phyloP scores from a whole-genome alignment of 2,113 vertebrate genomes.

The Oryzias celebensis region DNA sequence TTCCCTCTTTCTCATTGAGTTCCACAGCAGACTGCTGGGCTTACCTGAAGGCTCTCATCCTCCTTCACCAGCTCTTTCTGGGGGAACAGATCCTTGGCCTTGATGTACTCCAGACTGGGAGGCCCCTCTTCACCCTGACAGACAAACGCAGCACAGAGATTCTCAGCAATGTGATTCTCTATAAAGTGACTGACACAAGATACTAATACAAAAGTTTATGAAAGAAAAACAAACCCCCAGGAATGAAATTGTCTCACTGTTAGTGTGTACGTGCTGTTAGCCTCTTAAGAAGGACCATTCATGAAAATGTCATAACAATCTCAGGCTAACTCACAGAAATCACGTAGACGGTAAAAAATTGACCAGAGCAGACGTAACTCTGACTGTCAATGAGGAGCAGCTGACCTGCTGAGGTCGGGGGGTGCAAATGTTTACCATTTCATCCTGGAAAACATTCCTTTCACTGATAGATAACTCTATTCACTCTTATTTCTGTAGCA shows the following conservation, averaged over 20 bases:
- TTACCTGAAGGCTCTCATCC: constrained; percentile 94
- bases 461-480: background rate
- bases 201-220: background rate
- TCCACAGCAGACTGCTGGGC: background rate
- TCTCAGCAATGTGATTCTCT: background rate
- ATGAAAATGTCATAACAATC: constrained; percentile 33
- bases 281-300: background rate
- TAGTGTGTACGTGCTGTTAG: too few species aligned
- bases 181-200: background rate
- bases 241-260: too few species aligned
- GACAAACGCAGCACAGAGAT: constrained; percentile 26
- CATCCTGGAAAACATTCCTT: background rate
- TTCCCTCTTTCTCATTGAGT: too few species aligned
- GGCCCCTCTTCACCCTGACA: constrained; percentile 96
- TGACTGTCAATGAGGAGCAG: background rate
- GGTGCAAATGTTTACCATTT: background rate
- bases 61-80: constrained; percentile 97
- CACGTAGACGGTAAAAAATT: constrained; percentile 69
- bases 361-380: constrained; percentile 43
- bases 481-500: too few species aligned
- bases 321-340: constrained; percentile 6
- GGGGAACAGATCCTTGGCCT: constrained; percentile 98
- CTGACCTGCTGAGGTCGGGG: constrained; percentile 11
- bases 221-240: too few species aligned
- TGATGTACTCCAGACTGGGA: constrained; percentile 99